Base-by-base conservation (phyloP, 37 sponge, comb jelly and placozoan genomes). In the Oopsacas minuta region DNA sequence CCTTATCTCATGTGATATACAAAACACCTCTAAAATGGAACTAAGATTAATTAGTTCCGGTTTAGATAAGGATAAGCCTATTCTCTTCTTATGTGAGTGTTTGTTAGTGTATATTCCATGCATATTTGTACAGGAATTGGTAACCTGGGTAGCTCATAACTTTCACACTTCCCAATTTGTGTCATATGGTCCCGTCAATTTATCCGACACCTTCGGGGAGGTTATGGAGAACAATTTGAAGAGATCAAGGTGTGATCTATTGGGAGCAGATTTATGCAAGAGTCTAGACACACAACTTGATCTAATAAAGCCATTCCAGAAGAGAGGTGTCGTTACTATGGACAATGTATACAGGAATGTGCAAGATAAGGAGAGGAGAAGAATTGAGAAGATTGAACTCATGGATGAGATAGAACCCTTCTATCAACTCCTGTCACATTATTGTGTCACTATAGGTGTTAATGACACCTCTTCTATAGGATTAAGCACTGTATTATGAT, bases 371-470 rank as follows among this genome's bases (percentile, higher is more conserved):
- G 75, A 61, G 30, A 3, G 75, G 25, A 53, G 22, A 22, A 20
- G 96, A 84, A 90, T 95, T 35, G 96, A 95, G 83, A 38, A 82
- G 35, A 23, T 95, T 20, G 96, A 95, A 36, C 90, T 95, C 49
- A 86, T 95, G 17, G 96, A 95, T 52, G 96, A 95, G 83, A 52
- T 37, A 53, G 92, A 93, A 39, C 85, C 91, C 51, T 61, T 95
- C 38, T 39, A 52, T 8, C 96, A 95, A 83, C 90, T 95, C 28
- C 82, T 95, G 52, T 81, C 88, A 32, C 96, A 95, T 85, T 95
- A 95, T 85, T 88, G 90, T 53, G 36, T 93, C 36, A 89, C 92
- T 52, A 91, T 92, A 81, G 96, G 91, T 25, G 52, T 83, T 32
- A 89, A 84, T 52, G 96, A 95, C 85, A 39, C 69, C 36, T 10